Evolutionary conservation across 2,888 invertebrate genomes (phyloP), one percentile per base, ranked within the genome.

Genomic region (Listrodromus nycthemerus): DNA sequence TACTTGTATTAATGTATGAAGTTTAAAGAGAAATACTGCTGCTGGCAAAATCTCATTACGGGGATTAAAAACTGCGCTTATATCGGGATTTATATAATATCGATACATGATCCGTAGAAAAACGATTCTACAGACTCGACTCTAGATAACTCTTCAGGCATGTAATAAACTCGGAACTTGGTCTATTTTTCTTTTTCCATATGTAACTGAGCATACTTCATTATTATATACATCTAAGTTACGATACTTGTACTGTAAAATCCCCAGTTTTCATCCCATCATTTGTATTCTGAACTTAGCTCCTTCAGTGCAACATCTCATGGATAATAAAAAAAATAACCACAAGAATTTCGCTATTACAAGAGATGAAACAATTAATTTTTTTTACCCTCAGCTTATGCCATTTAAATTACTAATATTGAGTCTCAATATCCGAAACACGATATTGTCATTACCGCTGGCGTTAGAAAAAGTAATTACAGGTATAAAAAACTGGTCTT

Each of bases 111-210:
- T 8, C 7, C 19, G 52, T 7, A 21, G 52, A 7, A n/a, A 19
- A 19, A 52, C 19, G 5, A 7, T 8, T 52, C 7, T n/a, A 10
- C 48, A 37, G 19, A 16, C 30, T 76, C 65, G 50, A 66, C 66
- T 76, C n/a, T 30, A 76, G 76, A n/a, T 58, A 37, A 37, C n/a
- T 13, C 27, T 45, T 71, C 63, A 71, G 71, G 37, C 50, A 79
- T 63, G 52, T 19, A 30, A 58, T 52, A 24, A 50, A 65, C 37
- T 8, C 13, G 10, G 27, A 37, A 61, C n/a, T n/a, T n/a, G n/a
- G n/a, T n/a, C n/a, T n/a, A n/a, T n/a, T n/a, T n/a, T n/a, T n/a
- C n/a, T n/a, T n/a, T n/a, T n/a, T n/a, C n/a, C n/a, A n/a, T n/a
- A n/a, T 4, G 4, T 30, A 30, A 30, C 30, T 30, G 30, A 30